A percentile compares a stretch with the other conserved stretches of the same genome.
Conservation (phyloP, 2,797 vertebrate genomes). For the Ctenopoma kingsleyae region DNA sequence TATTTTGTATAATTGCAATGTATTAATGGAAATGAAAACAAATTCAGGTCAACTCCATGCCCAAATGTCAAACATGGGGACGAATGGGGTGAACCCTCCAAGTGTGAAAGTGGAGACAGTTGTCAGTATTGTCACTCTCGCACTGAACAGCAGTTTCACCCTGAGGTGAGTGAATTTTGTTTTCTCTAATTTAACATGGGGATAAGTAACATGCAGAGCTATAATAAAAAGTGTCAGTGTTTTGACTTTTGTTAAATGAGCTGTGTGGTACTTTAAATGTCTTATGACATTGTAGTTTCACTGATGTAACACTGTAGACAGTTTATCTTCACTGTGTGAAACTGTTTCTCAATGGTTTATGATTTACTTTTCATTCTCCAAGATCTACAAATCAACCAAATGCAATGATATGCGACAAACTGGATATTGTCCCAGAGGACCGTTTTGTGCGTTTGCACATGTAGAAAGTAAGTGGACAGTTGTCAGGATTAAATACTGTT, state of each 20-base stretch:
- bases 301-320: not conserved
- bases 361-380: constrained; percentile 34
- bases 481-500: not conserved
- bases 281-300: not conserved
- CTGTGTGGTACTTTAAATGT: not conserved
- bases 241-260: not conserved
- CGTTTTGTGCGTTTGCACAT: constrained; percentile 95
- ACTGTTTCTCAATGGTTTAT: not conserved
- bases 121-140: constrained; percentile 97
- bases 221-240: not conserved
- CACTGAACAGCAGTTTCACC: constrained; percentile 96
- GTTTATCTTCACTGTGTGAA: not conserved
- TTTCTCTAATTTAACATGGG: not conserved
- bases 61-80: constrained; percentile 94
- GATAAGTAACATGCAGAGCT: not conserved
- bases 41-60: constrained; percentile 91
- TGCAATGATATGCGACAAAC: constrained; percentile 96
- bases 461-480: constrained; percentile 88
- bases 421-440: constrained; percentile 93
- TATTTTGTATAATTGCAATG: not conserved
- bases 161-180: constrained; percentile 85
- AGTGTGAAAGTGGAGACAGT: constrained; percentile 91
- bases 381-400: constrained; percentile 97
- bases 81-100: constrained; percentile 95
- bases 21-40: constrained; percentile 10